These are phyloP conservation scores for Alloscopus bannaensis DNA, from an alignment of 2,888 invertebrate species.

Conservation along the genomic window DNA sequence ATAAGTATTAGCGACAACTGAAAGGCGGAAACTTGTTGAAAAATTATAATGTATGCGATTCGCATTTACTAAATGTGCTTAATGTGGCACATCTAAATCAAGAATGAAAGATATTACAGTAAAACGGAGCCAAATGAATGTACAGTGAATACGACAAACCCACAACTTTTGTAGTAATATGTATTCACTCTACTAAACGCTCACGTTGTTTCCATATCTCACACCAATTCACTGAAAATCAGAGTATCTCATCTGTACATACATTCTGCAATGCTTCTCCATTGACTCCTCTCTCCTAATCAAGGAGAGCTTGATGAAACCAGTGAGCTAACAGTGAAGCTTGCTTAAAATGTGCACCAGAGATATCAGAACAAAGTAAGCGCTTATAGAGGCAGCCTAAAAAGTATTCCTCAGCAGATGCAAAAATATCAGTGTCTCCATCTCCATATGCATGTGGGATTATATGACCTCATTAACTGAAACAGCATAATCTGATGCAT, in stretches of 20 bases:
- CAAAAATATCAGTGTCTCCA: slow-evolving; percentile 33
- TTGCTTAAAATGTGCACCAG: not conserved
- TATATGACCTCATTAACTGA: slow-evolving; percentile 55
- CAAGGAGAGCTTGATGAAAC: too few species aligned
- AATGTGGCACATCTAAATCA: not conserved
- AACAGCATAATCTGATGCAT: slow-evolving; percentile 7
- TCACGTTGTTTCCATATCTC: not conserved
- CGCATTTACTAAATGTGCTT: not conserved
- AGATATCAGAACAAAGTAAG: not conserved
- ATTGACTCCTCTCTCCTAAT: not conserved
- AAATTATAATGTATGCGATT: too few species aligned
- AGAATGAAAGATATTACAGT: not conserved
- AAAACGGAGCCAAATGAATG: not conserved
- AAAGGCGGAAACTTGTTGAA: not conserved
- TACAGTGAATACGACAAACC: too few species aligned
- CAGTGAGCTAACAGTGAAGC: too few species aligned
- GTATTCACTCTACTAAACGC: not conserved
- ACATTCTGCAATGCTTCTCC: not conserved
- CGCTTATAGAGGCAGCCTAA: not conserved
- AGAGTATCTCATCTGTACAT: slow-evolving; percentile 8
- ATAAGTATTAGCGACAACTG: not conserved
- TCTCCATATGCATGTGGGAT: slow-evolving; percentile 25
- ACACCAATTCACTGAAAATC: not conserved
- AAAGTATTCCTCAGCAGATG: slow-evolving; percentile 35
- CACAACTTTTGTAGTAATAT: too few species aligned